These are phyloP conservation scores for Ernsta delagoae DNA, from an alignment of 2,888 invertebrate species.

Conservation along the genomic window DNA sequence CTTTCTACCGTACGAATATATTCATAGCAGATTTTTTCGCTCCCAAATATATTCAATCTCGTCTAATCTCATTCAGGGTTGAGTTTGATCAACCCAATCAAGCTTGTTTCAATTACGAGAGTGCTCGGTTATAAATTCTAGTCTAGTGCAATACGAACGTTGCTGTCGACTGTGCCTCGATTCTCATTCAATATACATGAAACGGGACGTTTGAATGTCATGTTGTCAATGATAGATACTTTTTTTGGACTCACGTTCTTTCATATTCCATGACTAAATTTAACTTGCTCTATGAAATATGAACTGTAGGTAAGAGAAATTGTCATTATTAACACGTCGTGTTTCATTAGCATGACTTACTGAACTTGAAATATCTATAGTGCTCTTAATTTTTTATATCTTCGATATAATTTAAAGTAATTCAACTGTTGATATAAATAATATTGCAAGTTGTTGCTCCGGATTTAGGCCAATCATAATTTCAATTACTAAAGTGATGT, in stretches of 20 bases:
- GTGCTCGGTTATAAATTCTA: conserved; percentile 11
- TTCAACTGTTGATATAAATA: too few species aligned
- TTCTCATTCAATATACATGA: conserved; percentile 7
- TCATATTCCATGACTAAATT: not conserved
- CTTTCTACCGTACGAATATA: not conserved
- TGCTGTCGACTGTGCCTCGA: not conserved
- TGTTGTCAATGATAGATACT: not conserved
- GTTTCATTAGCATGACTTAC: too few species aligned
- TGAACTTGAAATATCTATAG: too few species aligned
- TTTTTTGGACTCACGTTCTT: not conserved
- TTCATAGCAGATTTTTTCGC: conserved; percentile 6
- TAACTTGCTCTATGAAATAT: too few species aligned
- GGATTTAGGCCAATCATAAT: too few species aligned
- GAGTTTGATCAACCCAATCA: conserved; percentile 13
- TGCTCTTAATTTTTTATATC: too few species aligned
- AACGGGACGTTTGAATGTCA: not conserved
- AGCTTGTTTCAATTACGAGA: conserved; percentile 6
- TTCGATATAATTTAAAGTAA: too few species aligned
- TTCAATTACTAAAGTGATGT: too few species aligned
- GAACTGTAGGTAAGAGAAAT: too few species aligned
- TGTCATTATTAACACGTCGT: too few species aligned
- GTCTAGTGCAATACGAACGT: not conserved
- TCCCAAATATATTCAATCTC: conserved; percentile 5
- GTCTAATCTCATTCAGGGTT: not conserved
- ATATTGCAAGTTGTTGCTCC: too few species aligned